Evolutionary conservation across 2,113 vertebrate species (phyloP).

Genomic region (Seriola quinqueradiata): DNA sequence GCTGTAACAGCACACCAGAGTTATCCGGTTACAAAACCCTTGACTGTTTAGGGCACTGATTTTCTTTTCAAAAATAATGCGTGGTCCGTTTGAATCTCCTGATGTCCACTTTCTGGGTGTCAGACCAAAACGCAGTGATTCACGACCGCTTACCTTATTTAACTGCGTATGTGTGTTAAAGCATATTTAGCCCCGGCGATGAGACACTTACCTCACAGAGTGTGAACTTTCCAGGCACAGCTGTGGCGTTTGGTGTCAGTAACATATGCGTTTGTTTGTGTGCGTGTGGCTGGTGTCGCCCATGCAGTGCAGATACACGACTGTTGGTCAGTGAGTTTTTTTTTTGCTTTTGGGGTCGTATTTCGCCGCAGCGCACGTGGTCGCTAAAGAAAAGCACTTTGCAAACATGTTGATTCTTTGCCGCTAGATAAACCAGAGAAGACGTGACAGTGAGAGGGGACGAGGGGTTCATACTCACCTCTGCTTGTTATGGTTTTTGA

Average conservation of each 20-base stretch:
- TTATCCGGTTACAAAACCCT: conserved; percentile 7
- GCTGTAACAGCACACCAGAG: background rate
- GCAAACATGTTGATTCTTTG: no score
- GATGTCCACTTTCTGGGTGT: background rate
- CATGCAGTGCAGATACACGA: no score
- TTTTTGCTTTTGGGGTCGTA: background rate
- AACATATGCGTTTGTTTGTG: conserved; percentile 12
- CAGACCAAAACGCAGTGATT: conserved; percentile 30
- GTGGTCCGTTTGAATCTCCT: background rate
- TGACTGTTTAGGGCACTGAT: background rate
- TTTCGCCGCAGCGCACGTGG: background rate
- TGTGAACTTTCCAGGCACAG: conserved; percentile 69
- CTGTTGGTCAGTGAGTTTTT: background rate
- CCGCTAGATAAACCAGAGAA: no score
- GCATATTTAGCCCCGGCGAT: conserved; percentile 33
- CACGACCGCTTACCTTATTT: conserved; percentile 18
- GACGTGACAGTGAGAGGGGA: no score
- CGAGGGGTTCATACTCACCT: no score
- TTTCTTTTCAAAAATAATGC: conserved; percentile 14
- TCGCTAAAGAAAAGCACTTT: background rate
- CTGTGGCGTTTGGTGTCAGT: conserved; percentile 50
- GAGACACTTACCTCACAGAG: conserved; percentile 32
- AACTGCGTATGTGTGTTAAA: conserved; percentile 1
- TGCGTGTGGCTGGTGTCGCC: conserved; percentile 13
- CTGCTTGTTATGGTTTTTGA: no score